Conservation (phyloP, 64 coral and sea anemone species). For the Orbicella faveolata region DNA sequence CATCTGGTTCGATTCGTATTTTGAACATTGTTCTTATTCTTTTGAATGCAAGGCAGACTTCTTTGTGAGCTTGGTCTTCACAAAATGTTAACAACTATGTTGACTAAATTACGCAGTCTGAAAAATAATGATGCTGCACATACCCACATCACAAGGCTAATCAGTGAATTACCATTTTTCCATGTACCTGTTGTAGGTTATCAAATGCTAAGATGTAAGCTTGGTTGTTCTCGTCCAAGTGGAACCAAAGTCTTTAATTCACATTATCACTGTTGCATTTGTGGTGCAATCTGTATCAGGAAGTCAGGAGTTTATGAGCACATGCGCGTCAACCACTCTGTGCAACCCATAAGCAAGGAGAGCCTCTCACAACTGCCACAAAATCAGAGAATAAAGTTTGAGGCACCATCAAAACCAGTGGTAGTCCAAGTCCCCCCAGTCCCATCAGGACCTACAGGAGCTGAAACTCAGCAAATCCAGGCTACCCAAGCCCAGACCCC, state of each 20-base stretch:
- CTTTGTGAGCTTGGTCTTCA: no score
- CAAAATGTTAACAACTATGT: no score
- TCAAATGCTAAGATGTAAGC: slow-evolving; percentile 86
- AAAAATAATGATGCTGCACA: no score
- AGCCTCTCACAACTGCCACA: neutral
- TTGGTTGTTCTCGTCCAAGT: slow-evolving; percentile 74
- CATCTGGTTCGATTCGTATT: no score
- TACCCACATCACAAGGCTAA: no score
- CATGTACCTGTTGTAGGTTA: slow-evolving; percentile 27
- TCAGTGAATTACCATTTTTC: neutral
- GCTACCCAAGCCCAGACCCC: slow-evolving; percentile 35
- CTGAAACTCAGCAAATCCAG: slow-evolving; percentile 23
- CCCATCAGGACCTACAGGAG: slow-evolving; percentile 32
- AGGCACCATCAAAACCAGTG: slow-evolving; percentile 36
- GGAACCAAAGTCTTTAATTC: slow-evolving; percentile 85
- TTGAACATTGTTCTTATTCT: no score
- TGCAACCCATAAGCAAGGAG: slow-evolving; percentile 11
- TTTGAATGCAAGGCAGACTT: no score
- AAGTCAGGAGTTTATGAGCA: slow-evolving; percentile 92
- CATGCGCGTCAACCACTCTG: slow-evolving; percentile 71
- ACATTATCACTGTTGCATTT: slow-evolving; percentile 90
- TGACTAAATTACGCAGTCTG: no score
- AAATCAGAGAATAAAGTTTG: slow-evolving; percentile 25
- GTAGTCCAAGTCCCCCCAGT: slow-evolving; percentile 40
- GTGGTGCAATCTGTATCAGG: slow-evolving; percentile 86